Evolutionary conservation across 2,797 vertebrate species (phyloP), one percentile per base, ranked within the genome.

Genomic region (Trachurus trachurus): DNA sequence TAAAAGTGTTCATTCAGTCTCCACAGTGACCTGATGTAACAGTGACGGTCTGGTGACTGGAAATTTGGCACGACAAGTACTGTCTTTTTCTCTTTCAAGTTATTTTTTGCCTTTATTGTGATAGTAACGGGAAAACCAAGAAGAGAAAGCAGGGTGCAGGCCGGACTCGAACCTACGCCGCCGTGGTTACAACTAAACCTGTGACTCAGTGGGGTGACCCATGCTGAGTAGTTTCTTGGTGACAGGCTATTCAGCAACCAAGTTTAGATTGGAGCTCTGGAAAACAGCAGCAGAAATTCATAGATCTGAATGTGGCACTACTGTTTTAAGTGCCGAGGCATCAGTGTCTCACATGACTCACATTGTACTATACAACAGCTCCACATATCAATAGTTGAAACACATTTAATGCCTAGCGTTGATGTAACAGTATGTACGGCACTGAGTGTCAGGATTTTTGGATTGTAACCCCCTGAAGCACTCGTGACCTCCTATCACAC

Each of bases 361-460:
- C 67, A 74, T 45, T 50, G 34, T 37, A 71, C 53, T n/a, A 37
- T 45, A 59, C 22, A 58, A 69, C 63, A 59, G 39, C 52, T 44
- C 26, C 1, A 7, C 52, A 67, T 58, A 61, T 53, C 49, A 52
- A 29, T 26, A 64, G 12, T 45, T 73, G 47, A 74, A 67, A 61
- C 58, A 67, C 19, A 68, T 73, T 52, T 26, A 74, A 71, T 64
- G 40, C 19, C 11, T 42, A 52, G 59, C 72, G 73, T 62, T 81
- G 56, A 70, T 60, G 12, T 26, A 53, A 72, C 54, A 80, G 49
- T 57, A 71, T 71, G 61, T 64, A 54, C 19, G 37, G 59, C 39
- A 74, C 44, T 66, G 44, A 40, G 52, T 74, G 66, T 58, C 29
- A 22, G 61, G 34, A 37, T 42, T 61, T 67, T 53, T 56, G 40